Percentiles rank a stretch among this genome's conserved stretches.
phyloP scores from a whole-genome alignment of 2,888 invertebrate genomes.

The Luperina testacea region DNA sequence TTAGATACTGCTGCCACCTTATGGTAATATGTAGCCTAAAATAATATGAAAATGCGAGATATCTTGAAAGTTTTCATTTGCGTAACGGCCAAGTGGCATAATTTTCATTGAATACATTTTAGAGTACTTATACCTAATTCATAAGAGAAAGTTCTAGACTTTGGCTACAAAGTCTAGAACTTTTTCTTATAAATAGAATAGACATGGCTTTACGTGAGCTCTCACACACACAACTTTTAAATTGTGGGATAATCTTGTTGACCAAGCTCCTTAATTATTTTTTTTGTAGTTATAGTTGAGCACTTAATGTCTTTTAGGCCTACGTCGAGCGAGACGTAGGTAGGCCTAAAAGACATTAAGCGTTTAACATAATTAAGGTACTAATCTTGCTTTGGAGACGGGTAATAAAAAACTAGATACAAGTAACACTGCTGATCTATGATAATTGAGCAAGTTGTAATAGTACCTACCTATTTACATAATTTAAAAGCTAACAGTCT shows the following conservation, averaged over 20 bases:
- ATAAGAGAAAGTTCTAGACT: background rate
- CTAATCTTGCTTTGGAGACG: background rate
- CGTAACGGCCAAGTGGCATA: conserved; percentile 1
- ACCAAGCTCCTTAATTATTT: background rate
- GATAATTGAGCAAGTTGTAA: background rate
- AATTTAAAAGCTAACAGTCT: too few species aligned
- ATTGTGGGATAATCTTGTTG: background rate
- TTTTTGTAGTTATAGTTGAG: background rate
- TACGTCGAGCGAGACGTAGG: too few species aligned
- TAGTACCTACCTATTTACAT: too few species aligned
- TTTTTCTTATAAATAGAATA: too few species aligned
- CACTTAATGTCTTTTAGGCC: too few species aligned
- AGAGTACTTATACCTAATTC: conserved; percentile 9
- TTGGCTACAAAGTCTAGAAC: too few species aligned
- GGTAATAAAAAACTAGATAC: background rate
- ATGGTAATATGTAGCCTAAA: conserved; percentile 1
- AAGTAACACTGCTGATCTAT: background rate
- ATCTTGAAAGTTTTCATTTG: background rate
- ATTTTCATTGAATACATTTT: conserved; percentile 6
- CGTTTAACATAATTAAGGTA: background rate
- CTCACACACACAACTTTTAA: background rate
- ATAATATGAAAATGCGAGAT: conserved; percentile 11
- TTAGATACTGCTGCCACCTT: background rate
- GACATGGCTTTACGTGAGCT: background rate
- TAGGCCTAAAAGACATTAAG: too few species aligned